phyloP scores from a whole-genome alignment of 2,113 vertebrate genomes.

The Anarrhichthys ocellatus region DNA sequence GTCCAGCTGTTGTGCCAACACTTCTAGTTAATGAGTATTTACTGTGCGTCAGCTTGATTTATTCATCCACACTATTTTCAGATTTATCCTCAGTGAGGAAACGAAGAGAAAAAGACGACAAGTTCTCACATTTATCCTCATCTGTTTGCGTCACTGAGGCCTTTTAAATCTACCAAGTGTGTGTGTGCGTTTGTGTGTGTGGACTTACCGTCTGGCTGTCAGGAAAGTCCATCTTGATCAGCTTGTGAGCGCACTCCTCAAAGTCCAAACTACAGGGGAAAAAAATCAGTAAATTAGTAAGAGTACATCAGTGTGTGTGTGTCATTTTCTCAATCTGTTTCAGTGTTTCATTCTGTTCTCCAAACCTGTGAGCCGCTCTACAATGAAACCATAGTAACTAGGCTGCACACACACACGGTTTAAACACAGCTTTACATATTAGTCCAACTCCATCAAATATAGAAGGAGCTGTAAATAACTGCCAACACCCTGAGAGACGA shows the following conservation, averaged over 20 bases:
- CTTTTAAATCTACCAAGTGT: background rate
- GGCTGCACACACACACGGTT: constrained; percentile 10
- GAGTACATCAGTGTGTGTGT: background rate
- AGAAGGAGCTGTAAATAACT: constrained; percentile 57
- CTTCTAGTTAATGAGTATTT: background rate
- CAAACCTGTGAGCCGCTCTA: constrained; percentile 32
- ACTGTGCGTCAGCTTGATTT: background rate
- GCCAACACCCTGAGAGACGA: constrained; percentile 49
- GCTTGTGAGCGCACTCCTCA: constrained; percentile 97
- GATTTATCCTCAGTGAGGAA: background rate
- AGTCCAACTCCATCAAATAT: constrained; percentile 58
- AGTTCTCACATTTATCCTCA: constrained; percentile 8
- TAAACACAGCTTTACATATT: constrained; percentile 53
- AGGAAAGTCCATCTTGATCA: constrained; percentile 98
- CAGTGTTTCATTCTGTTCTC: constrained; percentile 27
- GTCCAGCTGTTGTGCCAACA: background rate
- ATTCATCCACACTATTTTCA: constrained; percentile 8
- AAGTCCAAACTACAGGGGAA: constrained; percentile 92
- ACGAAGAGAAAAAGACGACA: background rate
- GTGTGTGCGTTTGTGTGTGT: constrained; percentile 11
- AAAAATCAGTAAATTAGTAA: background rate
- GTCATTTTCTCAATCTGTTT: constrained; percentile 4
- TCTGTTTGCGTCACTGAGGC: constrained; percentile 2
- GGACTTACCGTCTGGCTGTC: constrained; percentile 93
- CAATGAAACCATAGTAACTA: constrained; percentile 53